Percentiles rank a stretch among this genome's conserved stretches.
These are phyloP conservation scores for Drosophila villosipedis DNA, from an alignment of 2,888 invertebrate genomes.

Conservation along the genomic window DNA sequence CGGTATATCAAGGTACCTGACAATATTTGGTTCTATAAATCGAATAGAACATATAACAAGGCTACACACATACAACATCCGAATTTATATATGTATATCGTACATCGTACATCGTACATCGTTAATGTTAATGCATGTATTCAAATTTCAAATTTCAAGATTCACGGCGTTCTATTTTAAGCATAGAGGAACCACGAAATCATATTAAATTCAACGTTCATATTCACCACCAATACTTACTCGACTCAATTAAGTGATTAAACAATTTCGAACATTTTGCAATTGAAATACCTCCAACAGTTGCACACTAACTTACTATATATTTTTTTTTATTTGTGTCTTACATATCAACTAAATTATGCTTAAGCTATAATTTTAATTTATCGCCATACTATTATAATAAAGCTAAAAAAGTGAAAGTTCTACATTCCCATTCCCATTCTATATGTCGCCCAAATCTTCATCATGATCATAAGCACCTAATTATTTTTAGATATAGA, in stretches of 20 bases:
- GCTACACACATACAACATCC: background rate
- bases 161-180: conserved; percentile 5
- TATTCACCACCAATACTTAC: conserved; percentile 1
- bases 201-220: background rate
- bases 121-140: background rate
- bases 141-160: background rate
- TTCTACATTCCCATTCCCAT: background rate
- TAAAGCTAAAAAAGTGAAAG: background rate
- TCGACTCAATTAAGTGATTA: background rate
- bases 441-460: background rate
- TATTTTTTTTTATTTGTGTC: background rate
- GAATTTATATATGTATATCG: background rate
- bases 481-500: conserved; percentile 1
- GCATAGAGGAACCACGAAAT: background rate
- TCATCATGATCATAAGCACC: background rate
- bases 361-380: background rate
- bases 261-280: background rate
- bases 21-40: conserved; percentile 1
- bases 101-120: background rate
- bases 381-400: background rate
- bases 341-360: background rate
- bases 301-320: background rate
- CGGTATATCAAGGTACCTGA: conserved; percentile 33
- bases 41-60: conserved; percentile 6
- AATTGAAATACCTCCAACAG: background rate